Evolutionary conservation across 1,140 invertebrate genomes (phyloP).

Genomic region (Aphaenogaster rudis): DNA sequence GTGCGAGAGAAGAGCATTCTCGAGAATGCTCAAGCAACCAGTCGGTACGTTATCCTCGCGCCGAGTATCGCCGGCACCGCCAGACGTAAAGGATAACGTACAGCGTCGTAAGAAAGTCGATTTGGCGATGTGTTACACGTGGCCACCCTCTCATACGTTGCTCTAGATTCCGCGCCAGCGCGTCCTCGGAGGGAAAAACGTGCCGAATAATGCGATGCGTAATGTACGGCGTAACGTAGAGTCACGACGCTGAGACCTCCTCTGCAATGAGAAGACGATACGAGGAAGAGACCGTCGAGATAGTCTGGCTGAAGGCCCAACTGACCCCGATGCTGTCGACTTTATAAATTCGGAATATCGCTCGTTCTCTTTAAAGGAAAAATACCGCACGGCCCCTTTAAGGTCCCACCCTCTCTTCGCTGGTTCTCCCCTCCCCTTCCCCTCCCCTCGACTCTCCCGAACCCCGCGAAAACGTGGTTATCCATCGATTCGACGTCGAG

Average conservation of each 20-base stretch:
- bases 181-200: conserved; percentile 57
- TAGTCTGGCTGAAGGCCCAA: conserved; percentile 72
- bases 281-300: conserved; percentile 14
- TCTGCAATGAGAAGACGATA: not conserved
- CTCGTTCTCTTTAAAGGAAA: conserved; percentile 73
- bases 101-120: conserved; percentile 78
- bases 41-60: conserved; percentile 74
- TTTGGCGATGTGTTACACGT: conserved; percentile 78
- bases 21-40: conserved; percentile 69
- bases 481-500: conserved; percentile 64
- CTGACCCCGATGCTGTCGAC: conserved; percentile 60
- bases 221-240: conserved; percentile 74
- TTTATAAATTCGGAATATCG: conserved; percentile 74
- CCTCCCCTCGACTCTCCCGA: conserved; percentile 35
- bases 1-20: conserved; percentile 26
- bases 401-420: conserved; percentile 48
- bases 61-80: conserved; percentile 47
- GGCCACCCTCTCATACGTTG: conserved; percentile 27
- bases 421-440: not conserved
- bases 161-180: conserved; percentile 68
- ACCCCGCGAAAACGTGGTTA: conserved; percentile 61
- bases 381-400: conserved; percentile 69
- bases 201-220: conserved; percentile 76
- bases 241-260: conserved; percentile 38
- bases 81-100: conserved; percentile 76